Base-by-base conservation (phyloP, 2,888 invertebrate species). In the Tetramorium bicarinatum region DNA sequence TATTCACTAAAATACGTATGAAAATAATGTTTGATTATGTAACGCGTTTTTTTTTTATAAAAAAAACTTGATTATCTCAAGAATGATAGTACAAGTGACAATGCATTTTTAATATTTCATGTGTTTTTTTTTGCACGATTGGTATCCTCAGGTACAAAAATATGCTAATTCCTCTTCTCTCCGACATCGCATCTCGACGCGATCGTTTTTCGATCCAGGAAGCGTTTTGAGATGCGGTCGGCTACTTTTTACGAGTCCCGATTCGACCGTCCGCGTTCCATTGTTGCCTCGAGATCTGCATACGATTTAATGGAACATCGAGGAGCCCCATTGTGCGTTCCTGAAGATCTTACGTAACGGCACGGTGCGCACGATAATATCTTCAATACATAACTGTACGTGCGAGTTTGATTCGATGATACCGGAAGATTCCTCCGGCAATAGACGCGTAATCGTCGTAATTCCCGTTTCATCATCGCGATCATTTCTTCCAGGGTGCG, bases 241-340 rank as follows among this genome's bases (percentile, higher is more conserved):
- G 86, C 87, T 88, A 85, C 85, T 92, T 91, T 90, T 92, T 89
- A 86, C 91, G 89, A 89, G 88, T 90, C 85, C 88, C 88, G 87
- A 90, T 91, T 87, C 91, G 86, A 47, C 85, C 86, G 87, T 89
- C 80, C 88, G 90, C 85, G 89, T 91, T 88, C 91, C 91, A 92
- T 93, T 93, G 92, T 92, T 91, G 79, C 88, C 85, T 21, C 34
- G 67, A 82, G 75, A 89, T 92, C 90, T 92, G 92, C 92, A 93
- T 92, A 90, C 91, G 91, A 91, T 93, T 92, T 92, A 92, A 92
- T 92, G 91, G 91, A 91, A 92, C 90, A 91, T 86, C 88, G 85
- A 82, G 83, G 66, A 80, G 76, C 85, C 85, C 88, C 86, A 92
- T 93, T 91, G 93, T 92, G 87, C 90, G 87, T 87, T 85, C 82